phyloP scores from a whole-genome alignment of 2,888 invertebrate species.

The Muscina levida region DNA sequence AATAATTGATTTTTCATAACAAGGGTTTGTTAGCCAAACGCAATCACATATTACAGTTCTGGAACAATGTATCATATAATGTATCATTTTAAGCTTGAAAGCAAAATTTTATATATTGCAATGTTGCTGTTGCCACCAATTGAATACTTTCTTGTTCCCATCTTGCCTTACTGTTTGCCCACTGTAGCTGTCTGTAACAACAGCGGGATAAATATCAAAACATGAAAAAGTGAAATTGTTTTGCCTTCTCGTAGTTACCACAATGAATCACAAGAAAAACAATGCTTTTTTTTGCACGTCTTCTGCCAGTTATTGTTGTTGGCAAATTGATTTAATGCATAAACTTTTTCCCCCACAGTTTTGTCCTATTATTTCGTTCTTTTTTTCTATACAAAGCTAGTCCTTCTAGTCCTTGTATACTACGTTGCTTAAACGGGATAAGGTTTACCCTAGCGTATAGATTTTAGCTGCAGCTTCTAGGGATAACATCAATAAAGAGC shows the following conservation, averaged over 20 bases:
- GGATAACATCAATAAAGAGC: background rate
- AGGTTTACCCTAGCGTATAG: background rate
- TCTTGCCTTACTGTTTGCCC: too few relatives aligned
- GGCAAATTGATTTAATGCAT: conserved; percentile 66
- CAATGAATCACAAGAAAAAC: conserved; percentile 50
- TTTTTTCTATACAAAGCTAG: too few relatives aligned
- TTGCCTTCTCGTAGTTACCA: conserved; percentile 20
- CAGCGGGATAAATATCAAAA: conserved; percentile 31
- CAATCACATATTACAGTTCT: too few relatives aligned
- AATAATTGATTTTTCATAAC: too few relatives aligned
- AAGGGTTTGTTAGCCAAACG: too few relatives aligned
- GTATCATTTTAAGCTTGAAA: too few relatives aligned
- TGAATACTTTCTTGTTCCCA: too few relatives aligned
- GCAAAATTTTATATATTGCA: too few relatives aligned
- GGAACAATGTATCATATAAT: too few relatives aligned
- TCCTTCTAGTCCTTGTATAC: background rate
- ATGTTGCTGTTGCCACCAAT: too few relatives aligned
- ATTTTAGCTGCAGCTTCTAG: conserved; percentile 16
- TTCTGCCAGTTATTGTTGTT: conserved; percentile 39
- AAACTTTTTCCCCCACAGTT: conserved; percentile 47
- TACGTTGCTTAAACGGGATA: background rate
- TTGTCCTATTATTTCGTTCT: conserved; percentile 7
- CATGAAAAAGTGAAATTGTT: conserved; percentile 27
- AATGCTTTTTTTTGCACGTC: conserved; percentile 29
- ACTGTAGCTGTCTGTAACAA: background rate